Evolutionary conservation across 2,113 vertebrate genomes (phyloP).

Genomic region (Indicator maculatus): DNA sequence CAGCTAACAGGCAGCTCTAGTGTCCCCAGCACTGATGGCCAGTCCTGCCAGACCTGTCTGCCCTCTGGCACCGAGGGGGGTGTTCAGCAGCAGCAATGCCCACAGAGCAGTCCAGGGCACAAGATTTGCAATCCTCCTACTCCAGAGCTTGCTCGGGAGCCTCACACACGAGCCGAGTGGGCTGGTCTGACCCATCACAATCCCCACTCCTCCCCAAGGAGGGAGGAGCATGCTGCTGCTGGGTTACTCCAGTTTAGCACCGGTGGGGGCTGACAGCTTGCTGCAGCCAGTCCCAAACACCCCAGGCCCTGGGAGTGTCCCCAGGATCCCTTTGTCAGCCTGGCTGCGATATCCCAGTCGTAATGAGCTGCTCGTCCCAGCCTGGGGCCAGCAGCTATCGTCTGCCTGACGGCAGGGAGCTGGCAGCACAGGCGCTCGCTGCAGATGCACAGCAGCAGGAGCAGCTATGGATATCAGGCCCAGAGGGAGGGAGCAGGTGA

Average conservation of each 20-base stretch:
- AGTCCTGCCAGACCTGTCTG: background rate
- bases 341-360: background rate
- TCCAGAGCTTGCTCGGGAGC: background rate
- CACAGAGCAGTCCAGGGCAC: background rate
- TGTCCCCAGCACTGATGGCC: accelerated
- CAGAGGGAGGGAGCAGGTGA: conserved; percentile 14
- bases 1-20: accelerated
- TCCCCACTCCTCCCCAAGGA: background rate
- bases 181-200: background rate
- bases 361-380: background rate
- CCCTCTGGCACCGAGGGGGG: background rate
- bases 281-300: background rate
- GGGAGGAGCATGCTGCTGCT: background rate
- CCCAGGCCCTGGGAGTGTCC: background rate
- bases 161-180: accelerated
- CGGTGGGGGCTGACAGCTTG: background rate
- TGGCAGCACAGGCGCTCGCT: background rate
- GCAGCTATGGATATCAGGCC: background rate
- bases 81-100: background rate
- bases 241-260: accelerated
- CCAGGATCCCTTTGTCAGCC: background rate
- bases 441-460: background rate
- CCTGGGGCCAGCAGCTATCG: background rate
- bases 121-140: background rate
- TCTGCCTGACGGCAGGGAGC: background rate